phyloP scores from a whole-genome alignment of 2,797 vertebrate species.

The Platalea minor region DNA sequence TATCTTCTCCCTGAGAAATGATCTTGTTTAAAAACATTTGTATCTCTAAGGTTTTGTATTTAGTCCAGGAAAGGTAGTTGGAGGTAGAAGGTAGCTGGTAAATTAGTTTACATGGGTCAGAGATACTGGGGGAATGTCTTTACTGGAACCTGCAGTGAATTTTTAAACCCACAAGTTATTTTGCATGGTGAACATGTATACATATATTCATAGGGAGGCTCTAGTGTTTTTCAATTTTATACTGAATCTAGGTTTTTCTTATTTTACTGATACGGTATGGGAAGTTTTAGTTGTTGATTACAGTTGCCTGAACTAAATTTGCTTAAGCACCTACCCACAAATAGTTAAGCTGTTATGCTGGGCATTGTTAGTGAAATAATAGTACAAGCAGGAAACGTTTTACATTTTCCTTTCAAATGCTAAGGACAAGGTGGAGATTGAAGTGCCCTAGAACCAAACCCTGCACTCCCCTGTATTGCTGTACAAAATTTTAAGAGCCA shows the following conservation, averaged over 20 bases:
- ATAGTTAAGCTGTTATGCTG: constrained; percentile 26
- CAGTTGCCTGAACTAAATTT: neutral
- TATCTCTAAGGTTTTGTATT: neutral
- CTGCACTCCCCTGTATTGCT: neutral
- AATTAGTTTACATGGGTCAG: neutral
- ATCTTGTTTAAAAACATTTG: neutral
- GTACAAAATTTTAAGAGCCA: neutral
- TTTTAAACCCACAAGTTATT: neutral
- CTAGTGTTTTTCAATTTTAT: neutral
- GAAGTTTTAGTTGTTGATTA: neutral
- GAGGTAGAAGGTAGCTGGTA: neutral
- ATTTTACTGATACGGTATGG: neutral
- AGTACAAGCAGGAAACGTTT: constrained; percentile 1
- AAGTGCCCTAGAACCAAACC: neutral
- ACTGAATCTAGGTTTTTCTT: neutral
- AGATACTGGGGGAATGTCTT: neutral
- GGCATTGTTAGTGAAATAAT: neutral
- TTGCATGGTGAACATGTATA: neutral
- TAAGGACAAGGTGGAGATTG: constrained; percentile 15
- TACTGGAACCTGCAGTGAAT: neutral
- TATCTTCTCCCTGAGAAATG: neutral
- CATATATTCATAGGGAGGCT: neutral
- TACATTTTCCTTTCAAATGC: constrained; percentile 46
- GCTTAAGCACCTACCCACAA: neutral
- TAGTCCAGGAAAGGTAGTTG: neutral